Evolutionary conservation across 2,888 invertebrate genomes (phyloP), one percentile per base, ranked within the genome.

Genomic region (Acholoe squamosa): DNA sequence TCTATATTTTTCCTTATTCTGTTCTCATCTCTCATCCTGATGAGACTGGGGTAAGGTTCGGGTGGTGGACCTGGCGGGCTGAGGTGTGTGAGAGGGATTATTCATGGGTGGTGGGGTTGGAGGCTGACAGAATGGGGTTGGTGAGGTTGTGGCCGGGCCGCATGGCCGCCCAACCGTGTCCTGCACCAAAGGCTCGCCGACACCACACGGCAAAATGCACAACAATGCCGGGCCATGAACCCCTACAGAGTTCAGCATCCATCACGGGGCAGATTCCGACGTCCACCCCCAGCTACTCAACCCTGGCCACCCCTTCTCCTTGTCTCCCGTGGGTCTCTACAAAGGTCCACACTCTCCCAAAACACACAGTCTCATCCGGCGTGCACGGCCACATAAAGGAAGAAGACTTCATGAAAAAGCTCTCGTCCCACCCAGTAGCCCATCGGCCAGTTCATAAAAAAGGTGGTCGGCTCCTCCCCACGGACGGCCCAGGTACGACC

Each of bases 131-230:
- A 86, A 86, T 86, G 86, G 56, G 86, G 86, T 86, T 56, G 54
- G 52, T 28, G 31, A 56, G 86, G 86, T 86, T 86, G 86, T 33
- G 56, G 86, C 56, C 52, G 56, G 54, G 16, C 31, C 86, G 86
- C 54, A 25, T 86, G 86, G 86, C 25, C 56, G 86, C 12, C 86
- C 86, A 86, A 86, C 52, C 86, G 86, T 86, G 52, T 19, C 52
- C 12, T 31, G 54, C 54, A 86, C 86, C 86, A 86, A 86, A 86
- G 86, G 28, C 86, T 86, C 86, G 31, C 86, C 86, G 86, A 86
- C 86, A 86, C 86, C 86, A 28, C 86, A 86, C 54, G 86, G 54
- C 86, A 86, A 86, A 86, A 86, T 86, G 86, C 86, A 86, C 86
- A 86, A 86, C 86, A 86, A 86, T 86, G 33, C 31, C 14, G 31